Evolutionary conservation across 2,888 invertebrate genomes (phyloP), one percentile per base, ranked within the genome.

Genomic region (Celastrina argiolus): DNA sequence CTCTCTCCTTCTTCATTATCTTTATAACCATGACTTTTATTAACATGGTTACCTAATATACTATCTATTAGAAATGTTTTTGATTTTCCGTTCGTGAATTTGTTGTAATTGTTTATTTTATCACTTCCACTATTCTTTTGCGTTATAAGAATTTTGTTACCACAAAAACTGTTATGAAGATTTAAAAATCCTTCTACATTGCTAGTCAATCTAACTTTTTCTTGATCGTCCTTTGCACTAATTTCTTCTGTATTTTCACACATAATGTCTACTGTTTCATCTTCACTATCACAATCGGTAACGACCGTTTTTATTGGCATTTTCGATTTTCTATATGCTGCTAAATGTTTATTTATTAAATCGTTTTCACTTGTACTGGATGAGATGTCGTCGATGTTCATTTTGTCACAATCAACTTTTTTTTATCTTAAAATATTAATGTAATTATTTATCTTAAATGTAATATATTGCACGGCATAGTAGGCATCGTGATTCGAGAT

Each of bases 41-140:
- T 79, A 74, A 81, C 84, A 73, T 84, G 81, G 71, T 86, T 90
- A 14, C 92, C 92, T 78, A 93, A 81, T 73, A 93, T 92, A 78
- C 84, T 92, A 75, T 92, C 92, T 71, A 93, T 93, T 10, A 92
- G 83, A 80, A 93, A 93, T 34, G 92, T 92, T 81, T 91, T 92
- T 73, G 89, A 88, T 78, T 82, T 88, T 59, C 80, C 78, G 68
- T 80, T 77, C 67, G 73, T 45, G 63, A 75, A 68, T 51, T 78
- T 77, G 72, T 80, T 82, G 65, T 74, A 69, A 78, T 71, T 77
- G 66, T 76, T 78, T 69, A 42, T 74, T 69, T 67, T 73, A 67
- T 68, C 68, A 69, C 61, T 69, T 28, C 42, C 66, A 66, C 63
- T 68, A 63, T 22, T 70, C 70, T 73, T 76, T 72, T 78, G 81